Conservation (phyloP, 1,140 invertebrate genomes). For the Heliothis subflexa region DNA sequence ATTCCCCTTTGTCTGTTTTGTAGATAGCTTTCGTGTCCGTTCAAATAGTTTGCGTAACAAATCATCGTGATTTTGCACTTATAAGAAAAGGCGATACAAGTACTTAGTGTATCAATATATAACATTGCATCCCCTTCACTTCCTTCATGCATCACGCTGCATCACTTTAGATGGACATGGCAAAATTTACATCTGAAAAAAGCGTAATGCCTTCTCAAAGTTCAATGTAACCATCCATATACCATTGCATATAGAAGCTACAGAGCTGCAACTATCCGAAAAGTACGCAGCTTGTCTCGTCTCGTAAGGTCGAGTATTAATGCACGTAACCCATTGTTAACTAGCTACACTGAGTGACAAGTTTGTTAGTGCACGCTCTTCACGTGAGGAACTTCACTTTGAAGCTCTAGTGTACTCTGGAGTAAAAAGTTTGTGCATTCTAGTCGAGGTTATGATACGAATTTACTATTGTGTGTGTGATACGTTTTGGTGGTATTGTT, state of each 20-base stretch:
- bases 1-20: slow-evolving; percentile 19
- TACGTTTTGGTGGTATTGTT: neutral
- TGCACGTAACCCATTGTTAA: slow-evolving; percentile 45
- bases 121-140: slow-evolving; percentile 3
- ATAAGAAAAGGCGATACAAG: neutral
- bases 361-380: slow-evolving; percentile 47
- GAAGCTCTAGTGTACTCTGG: slow-evolving; percentile 1
- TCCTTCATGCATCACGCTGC: neutral
- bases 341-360: slow-evolving; percentile 46
- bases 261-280: slow-evolving; percentile 13
- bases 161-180: no score
- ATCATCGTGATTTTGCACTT: slow-evolving; percentile 28
- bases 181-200: no score
- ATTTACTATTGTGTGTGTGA: neutral
- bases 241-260: neutral
- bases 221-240: no score
- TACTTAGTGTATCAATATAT: neutral
- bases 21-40: neutral
- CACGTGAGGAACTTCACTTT: slow-evolving; percentile 33
- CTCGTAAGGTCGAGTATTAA: slow-evolving; percentile 44
- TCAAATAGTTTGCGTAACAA: slow-evolving; percentile 32
- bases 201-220: no score
- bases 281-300: slow-evolving; percentile 2
- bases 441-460: slow-evolving; percentile 8
- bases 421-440: slow-evolving; percentile 23